Base-by-base conservation (phyloP, 2,113 vertebrate species). In the Ailuropoda melanoleuca region DNA sequence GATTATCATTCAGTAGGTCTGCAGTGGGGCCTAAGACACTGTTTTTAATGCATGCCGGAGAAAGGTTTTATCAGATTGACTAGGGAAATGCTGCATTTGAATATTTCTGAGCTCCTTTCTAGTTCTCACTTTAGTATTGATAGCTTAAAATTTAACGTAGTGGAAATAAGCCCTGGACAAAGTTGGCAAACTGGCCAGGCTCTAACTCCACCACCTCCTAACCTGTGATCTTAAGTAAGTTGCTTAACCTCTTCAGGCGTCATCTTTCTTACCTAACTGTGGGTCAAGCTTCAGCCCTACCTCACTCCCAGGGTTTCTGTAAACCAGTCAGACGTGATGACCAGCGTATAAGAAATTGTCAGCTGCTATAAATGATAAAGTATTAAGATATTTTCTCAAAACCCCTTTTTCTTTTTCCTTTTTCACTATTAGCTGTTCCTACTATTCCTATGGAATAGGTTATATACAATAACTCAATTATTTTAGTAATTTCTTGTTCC, bases 221-320 rank as follows among this genome's bases (percentile, higher is more conserved):
- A 72, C n/a, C 17, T 58, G 2, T 91, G 48, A 88, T 88, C 46
- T 66, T 75, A 37, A 24, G 19, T 24, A 34, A 37, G 6, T 96
- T 91, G 60, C 82, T 17, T 94, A 80, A 96, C 37, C 9, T 93
- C 77, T 83, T 81, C 15, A 60, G 94, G 17, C 55, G 64, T 90
- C 56, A 43, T 82, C 85, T 85, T 88, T 70, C 26, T 97, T 29
- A 58, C 93, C 50, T 93, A n/a, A 95, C 21, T 95, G 66, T 23
- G 12, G n/a, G 26, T 15, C 77, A 55, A 70, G 43, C 21, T 29
- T 83, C n/a, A 85, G 55, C 56, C 19, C 39, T 90, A 34, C 46
- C 62, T 90, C 58, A 70, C 7, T 96, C 26, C 53, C 43, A n/a
- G 68, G 60, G 56, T 83, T 86, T 95, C 88, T 82, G 11, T 95